Evolutionary conservation across 1,140 invertebrate genomes (phyloP).

Genomic region (Amphibalanus amphitrite): DNA sequence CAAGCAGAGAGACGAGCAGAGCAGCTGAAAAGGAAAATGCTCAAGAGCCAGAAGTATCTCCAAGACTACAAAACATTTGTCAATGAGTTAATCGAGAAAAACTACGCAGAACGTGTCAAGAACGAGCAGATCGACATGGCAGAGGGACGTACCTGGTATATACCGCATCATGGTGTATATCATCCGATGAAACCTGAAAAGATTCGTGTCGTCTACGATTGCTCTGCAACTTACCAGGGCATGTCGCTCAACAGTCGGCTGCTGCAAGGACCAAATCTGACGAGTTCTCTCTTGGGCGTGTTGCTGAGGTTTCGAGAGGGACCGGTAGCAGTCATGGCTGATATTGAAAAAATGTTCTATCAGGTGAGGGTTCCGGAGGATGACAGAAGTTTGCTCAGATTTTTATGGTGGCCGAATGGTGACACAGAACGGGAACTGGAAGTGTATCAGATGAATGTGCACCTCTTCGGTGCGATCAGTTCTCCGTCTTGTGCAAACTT

Average conservation of each 20-base stretch:
- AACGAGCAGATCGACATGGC: too few species aligned
- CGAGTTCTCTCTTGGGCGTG: not conserved
- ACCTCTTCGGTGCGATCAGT: not conserved
- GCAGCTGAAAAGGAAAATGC: too few species aligned
- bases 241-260: conserved; percentile 8
- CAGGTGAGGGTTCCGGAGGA: conserved; percentile 7
- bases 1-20: too few species aligned
- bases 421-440: not conserved
- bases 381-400: not conserved
- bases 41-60: too few species aligned
- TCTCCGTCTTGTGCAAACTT: conserved; percentile 10
- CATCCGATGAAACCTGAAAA: conserved; percentile 10
- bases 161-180: conserved; percentile 11
- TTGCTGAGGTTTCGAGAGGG: conserved; percentile 9
- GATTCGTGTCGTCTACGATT: conserved; percentile 10
- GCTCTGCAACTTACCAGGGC: conserved; percentile 6
- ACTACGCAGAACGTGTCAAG: too few species aligned
- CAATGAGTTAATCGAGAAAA: too few species aligned
- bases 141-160: too few species aligned
- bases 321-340: conserved; percentile 4
- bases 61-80: too few species aligned
- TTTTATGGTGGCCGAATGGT: conserved; percentile 8
- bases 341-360: conserved; percentile 12
- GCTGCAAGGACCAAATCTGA: conserved; percentile 11
- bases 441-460: conserved; percentile 9